These are phyloP conservation scores for Drosophila obscura DNA, from an alignment of 1,140 invertebrate species.

Conservation along the genomic window DNA sequence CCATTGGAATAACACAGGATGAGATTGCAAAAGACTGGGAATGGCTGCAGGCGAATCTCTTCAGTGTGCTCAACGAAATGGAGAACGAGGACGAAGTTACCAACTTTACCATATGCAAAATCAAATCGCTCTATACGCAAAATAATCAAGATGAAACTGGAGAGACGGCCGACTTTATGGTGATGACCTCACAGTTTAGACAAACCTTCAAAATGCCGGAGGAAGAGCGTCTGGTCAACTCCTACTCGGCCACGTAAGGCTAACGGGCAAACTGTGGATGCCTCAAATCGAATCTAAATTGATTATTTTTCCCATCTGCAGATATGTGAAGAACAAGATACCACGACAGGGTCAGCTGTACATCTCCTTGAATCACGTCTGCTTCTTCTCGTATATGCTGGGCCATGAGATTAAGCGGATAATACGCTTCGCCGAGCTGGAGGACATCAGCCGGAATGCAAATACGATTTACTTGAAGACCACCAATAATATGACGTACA, in stretches of 20 bases:
- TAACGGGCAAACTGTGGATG: constrained; percentile 28
- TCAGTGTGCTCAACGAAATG: constrained; percentile 94
- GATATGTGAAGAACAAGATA: constrained; percentile 96
- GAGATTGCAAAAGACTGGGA: constrained; percentile 97
- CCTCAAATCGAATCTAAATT: not conserved
- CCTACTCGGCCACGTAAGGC: constrained; percentile 94
- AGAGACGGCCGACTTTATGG: constrained; percentile 78
- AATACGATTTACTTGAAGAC: constrained; percentile 81
- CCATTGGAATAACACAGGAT: constrained; percentile 92
- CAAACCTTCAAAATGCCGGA: constrained; percentile 95
- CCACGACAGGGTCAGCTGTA: constrained; percentile 98
- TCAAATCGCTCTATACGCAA: constrained; percentile 88
- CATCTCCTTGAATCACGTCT: constrained; percentile 96
- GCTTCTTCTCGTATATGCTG: constrained; percentile 97
- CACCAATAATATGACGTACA: constrained; percentile 79
- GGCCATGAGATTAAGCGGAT: constrained; percentile 95
- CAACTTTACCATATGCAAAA: constrained; percentile 98
- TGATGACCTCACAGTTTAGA: constrained; percentile 89
- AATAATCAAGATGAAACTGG: constrained; percentile 75
- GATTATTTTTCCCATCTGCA: constrained; percentile 84
- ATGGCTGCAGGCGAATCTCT: constrained; percentile 95
- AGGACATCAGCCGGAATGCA: constrained; percentile 67
- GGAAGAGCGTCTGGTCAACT: constrained; percentile 98
- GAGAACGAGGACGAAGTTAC: constrained; percentile 97
- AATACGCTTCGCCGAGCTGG: constrained; percentile 86